Conservation (phyloP, 1,140 invertebrate genomes). For the Schmidtea mediterranea region DNA sequence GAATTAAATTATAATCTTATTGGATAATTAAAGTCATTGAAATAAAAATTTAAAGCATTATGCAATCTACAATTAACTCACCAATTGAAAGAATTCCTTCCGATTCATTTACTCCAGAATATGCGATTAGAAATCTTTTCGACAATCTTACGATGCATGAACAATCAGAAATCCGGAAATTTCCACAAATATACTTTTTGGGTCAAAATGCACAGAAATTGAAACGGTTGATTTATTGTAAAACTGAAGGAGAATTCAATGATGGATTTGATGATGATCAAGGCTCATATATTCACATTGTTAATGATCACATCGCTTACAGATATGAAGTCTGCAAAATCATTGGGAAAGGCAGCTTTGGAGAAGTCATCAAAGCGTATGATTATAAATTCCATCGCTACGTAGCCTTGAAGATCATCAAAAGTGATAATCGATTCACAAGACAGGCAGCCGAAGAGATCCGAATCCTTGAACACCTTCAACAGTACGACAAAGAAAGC, state of each 20-base stretch:
- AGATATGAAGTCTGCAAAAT: slow-evolving; percentile 80
- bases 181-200: slow-evolving; percentile 67
- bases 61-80: too few species aligned
- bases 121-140: slow-evolving; percentile 48
- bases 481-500: slow-evolving; percentile 31
- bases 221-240: too few species aligned
- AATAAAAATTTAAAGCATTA: too few species aligned
- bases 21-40: too few species aligned
- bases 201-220: slow-evolving; percentile 80
- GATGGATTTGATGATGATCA: slow-evolving; percentile 74
- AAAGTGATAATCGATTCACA: slow-evolving; percentile 29
- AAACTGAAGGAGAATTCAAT: slow-evolving; percentile 53
- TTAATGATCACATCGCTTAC: slow-evolving; percentile 78
- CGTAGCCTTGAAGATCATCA: slow-evolving; percentile 31
- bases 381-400: slow-evolving; percentile 30
- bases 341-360: slow-evolving; percentile 78
- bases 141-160: slow-evolving; percentile 64
- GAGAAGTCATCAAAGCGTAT: slow-evolving; percentile 39
- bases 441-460: slow-evolving; percentile 31
- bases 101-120: slow-evolving; percentile 2
- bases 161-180: slow-evolving; percentile 53
- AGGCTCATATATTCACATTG: slow-evolving; percentile 83
- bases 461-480: slow-evolving; percentile 31
- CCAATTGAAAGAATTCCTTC: too few species aligned
- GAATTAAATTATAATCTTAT: too few species aligned